phyloP scores from a whole-genome alignment of 2,888 invertebrate species.

The Drosophila tanythrix region DNA sequence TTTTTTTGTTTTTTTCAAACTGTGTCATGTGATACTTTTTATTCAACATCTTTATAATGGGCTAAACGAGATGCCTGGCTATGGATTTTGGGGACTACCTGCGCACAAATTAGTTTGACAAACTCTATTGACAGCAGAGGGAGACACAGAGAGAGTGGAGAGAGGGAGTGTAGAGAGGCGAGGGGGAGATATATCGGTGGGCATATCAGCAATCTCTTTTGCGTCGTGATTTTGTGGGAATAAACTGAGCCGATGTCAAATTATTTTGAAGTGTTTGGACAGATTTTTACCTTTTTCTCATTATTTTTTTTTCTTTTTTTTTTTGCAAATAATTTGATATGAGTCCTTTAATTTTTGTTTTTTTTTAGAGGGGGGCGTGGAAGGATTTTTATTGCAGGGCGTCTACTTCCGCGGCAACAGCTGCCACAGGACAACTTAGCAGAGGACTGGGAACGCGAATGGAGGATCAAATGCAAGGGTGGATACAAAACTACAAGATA shows the following conservation, averaged over 20 bases:
- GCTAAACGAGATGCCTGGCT: conserved; percentile 28
- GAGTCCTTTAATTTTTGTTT: conserved; percentile 26
- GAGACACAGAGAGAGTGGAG: neutral
- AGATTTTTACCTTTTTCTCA: conserved; percentile 63
- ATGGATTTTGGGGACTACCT: conserved; percentile 58
- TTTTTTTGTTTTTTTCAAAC: conserved; percentile 49
- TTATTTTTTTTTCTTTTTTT: conserved; percentile 8
- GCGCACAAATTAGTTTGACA: conserved; percentile 77
- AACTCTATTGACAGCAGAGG: conserved; percentile 49
- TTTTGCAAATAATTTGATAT: conserved; percentile 75
- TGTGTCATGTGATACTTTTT: conserved; percentile 76
- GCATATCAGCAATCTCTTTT: conserved; percentile 40
- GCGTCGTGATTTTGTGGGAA: conserved; percentile 77
- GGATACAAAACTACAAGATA: neutral
- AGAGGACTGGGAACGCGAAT: neutral
- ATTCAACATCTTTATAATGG: conserved; percentile 70
- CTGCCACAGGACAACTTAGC: conserved; percentile 38
- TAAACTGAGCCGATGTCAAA: conserved; percentile 82
- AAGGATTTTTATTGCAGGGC: conserved; percentile 68
- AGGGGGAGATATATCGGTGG: conserved; percentile 34
- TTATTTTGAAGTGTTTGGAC: conserved; percentile 85
- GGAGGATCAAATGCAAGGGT: conserved; percentile 5
- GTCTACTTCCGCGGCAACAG: conserved; percentile 75
- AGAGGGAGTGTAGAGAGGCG: neutral
- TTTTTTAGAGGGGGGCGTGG: conserved; percentile 12